Percentiles rank a stretch among this genome's conserved stretches.
phyloP scores from a whole-genome alignment of 1,140 invertebrate species.

The Himalopsyche phryganea region DNA sequence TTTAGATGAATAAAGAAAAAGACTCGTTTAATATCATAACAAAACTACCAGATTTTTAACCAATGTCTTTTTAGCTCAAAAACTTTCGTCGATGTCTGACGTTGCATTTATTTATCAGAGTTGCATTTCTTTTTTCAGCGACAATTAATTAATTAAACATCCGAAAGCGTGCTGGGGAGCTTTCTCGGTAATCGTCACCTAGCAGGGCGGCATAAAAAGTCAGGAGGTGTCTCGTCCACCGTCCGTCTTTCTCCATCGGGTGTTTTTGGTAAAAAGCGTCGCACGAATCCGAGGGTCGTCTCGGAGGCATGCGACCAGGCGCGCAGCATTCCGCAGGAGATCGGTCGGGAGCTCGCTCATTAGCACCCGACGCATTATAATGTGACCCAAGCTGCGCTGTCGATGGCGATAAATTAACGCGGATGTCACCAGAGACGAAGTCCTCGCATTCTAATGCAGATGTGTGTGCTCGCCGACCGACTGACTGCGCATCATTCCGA shows the following conservation, averaged over 20 bases:
- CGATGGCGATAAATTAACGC: constrained; percentile 33
- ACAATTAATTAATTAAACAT: constrained; percentile 17
- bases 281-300: constrained; percentile 8
- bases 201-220: constrained; percentile 20
- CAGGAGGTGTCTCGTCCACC: constrained; percentile 19
- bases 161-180: background rate
- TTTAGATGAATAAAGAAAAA: too few species aligned
- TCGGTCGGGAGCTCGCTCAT: constrained; percentile 29
- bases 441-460: constrained; percentile 23
- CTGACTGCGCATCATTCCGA: background rate
- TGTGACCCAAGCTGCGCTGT: constrained; percentile 29
- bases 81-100: too few species aligned
- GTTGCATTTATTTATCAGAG: too few species aligned
- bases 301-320: constrained; percentile 16
- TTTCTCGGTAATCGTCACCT: constrained; percentile 16
- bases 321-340: constrained; percentile 24
- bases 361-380: constrained; percentile 30
- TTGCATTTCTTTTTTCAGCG: background rate
- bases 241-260: constrained; percentile 14
- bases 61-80: too few species aligned
- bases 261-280: constrained; percentile 17
- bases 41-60: too few species aligned
- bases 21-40: too few species aligned
- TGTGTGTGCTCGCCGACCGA: background rate
- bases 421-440: constrained; percentile 26